Percentiles rank a stretch among this genome's conserved stretches.
Evolutionary conservation across 2,888 invertebrate genomes (phyloP).

Genomic region (Tanaodytes sp.): DNA sequence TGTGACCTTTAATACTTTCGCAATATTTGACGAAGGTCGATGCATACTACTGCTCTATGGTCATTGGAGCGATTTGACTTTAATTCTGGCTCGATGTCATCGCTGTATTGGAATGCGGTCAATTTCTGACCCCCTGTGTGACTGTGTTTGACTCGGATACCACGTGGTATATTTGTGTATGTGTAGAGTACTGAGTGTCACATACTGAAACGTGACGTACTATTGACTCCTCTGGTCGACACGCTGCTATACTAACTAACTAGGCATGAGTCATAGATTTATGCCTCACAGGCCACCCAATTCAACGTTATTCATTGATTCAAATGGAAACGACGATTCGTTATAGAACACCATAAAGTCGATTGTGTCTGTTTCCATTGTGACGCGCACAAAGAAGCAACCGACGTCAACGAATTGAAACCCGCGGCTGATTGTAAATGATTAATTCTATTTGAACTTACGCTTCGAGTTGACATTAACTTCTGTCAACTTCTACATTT

Average conservation of each 20-base stretch:
- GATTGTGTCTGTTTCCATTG: not conserved
- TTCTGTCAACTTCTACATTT: slow-evolving; percentile 2
- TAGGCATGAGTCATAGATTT: slow-evolving; percentile 35
- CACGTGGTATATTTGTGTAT: not conserved
- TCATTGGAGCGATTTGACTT: slow-evolving; percentile 53
- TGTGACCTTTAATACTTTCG: slow-evolving; percentile 41
- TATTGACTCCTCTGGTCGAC: no score
- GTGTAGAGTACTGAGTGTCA: not conserved
- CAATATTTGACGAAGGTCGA: slow-evolving; percentile 54
- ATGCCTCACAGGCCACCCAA: slow-evolving; percentile 25
- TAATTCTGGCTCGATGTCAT: slow-evolving; percentile 55
- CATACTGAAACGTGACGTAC: no score
- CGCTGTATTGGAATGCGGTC: slow-evolving; percentile 58
- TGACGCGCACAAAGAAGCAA: slow-evolving; percentile 4
- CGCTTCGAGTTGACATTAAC: slow-evolving; percentile 13
- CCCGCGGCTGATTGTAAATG: slow-evolving; percentile 3
- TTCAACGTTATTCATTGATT: slow-evolving; percentile 39
- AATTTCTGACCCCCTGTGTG: slow-evolving; percentile 33
- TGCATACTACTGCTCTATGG: slow-evolving; percentile 52
- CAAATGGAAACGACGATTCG: slow-evolving; percentile 37
- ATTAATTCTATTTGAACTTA: slow-evolving; percentile 12
- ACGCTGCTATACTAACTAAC: no score
- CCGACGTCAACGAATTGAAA: not conserved
- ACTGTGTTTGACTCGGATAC: not conserved
- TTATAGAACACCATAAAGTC: slow-evolving; percentile 27